A percentile compares a stretch with the other conserved stretches of the same genome.
Conservation (phyloP, 2,888 invertebrate species). For the Nysson spinosus region DNA sequence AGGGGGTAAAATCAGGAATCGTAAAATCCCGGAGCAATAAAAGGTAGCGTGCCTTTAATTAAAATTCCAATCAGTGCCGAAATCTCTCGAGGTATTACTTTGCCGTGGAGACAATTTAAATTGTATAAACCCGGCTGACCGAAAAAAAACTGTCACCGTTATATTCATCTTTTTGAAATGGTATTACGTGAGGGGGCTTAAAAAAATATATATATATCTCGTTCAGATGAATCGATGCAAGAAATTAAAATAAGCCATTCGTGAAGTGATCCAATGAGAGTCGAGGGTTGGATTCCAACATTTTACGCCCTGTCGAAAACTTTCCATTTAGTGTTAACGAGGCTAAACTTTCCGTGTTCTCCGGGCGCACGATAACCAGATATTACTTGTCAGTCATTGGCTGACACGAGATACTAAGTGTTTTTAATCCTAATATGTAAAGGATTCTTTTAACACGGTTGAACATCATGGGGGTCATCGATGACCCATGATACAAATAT, state of each 20-base stretch:
- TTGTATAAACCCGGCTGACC: not conserved
- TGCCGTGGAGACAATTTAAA: not conserved
- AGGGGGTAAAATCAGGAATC: constrained; percentile 32
- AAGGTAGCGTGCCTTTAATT: constrained; percentile 44
- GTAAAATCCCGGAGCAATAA: constrained; percentile 26
- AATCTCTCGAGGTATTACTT: constrained; percentile 4
- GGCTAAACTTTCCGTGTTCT: constrained; percentile 59
- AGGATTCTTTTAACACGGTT: constrained; percentile 54
- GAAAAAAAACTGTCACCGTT: no score
- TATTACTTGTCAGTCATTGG: constrained; percentile 69
- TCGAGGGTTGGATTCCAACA: no score
- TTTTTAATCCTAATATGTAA: constrained; percentile 64
- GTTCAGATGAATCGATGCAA: no score
- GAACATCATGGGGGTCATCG: no score
- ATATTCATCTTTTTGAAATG: no score
- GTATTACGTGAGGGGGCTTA: no score
- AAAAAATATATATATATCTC: no score
- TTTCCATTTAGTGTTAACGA: constrained; percentile 54
- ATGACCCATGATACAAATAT: no score
- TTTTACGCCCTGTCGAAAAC: constrained; percentile 23
- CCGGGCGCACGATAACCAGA: constrained; percentile 68
- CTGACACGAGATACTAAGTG: constrained; percentile 65
- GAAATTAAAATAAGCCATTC: no score
- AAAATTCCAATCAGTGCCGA: constrained; percentile 45
- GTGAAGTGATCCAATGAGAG: not conserved